Evolutionary conservation across 2,888 invertebrate species (phyloP).

Genomic region (Mechanitis mazaeus): DNA sequence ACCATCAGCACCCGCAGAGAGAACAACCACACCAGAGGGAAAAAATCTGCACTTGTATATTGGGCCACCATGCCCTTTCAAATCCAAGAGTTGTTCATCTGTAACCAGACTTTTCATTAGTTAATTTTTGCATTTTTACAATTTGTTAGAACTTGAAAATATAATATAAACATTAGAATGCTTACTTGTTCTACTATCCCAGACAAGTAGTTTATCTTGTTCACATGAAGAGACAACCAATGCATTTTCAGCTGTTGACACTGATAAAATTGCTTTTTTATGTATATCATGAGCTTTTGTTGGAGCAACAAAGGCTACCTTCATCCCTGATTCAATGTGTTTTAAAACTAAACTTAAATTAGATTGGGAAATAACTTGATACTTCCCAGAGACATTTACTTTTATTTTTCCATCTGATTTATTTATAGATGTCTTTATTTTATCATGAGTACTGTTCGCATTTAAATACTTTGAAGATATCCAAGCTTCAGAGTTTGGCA

Average conservation of each 20-base stretch:
- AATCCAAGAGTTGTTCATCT: slow-evolving; percentile 63
- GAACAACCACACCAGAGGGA: slow-evolving; percentile 81
- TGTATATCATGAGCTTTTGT: slow-evolving; percentile 66
- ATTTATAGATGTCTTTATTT: slow-evolving; percentile 50
- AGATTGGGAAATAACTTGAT: slow-evolving; percentile 59
- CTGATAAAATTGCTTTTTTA: slow-evolving; percentile 70
- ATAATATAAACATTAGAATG: not conserved
- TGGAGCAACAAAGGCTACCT: slow-evolving; percentile 71
- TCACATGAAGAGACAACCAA: slow-evolving; percentile 79
- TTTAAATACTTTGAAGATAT: slow-evolving; percentile 67
- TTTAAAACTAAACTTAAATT: slow-evolving; percentile 62
- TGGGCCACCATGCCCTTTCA: slow-evolving; percentile 82
- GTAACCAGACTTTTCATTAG: slow-evolving; percentile 25
- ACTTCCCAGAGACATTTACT: slow-evolving; percentile 56
- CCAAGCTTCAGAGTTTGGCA: slow-evolving; percentile 68
- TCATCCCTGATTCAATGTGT: slow-evolving; percentile 58
- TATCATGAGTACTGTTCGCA: slow-evolving; percentile 59
- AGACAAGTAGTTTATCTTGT: slow-evolving; percentile 76
- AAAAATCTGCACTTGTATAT: slow-evolving; percentile 82
- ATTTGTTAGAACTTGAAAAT: not conserved
- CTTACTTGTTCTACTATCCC: slow-evolving; percentile 79
- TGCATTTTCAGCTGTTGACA: slow-evolving; percentile 78
- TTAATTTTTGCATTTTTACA: too few species aligned
- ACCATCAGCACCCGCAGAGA: slow-evolving; percentile 83
- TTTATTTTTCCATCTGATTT: slow-evolving; percentile 59